Evolutionary conservation across 2,113 vertebrate genomes (phyloP).

Genomic region (Mirounga angustirostris): DNA sequence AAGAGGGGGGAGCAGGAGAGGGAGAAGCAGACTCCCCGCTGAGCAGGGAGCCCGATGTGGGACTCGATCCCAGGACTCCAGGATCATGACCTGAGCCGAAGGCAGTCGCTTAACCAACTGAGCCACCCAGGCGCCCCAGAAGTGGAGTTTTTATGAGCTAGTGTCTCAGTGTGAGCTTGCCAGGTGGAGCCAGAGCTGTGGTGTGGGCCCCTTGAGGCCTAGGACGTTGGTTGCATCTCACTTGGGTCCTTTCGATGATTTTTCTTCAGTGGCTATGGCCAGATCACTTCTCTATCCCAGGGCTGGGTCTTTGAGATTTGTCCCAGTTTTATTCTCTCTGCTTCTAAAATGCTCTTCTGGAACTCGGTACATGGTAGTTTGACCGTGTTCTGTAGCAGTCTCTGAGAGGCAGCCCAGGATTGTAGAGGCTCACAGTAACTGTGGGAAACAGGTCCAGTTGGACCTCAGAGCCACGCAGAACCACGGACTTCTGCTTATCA

Average conservation of each 20-base stretch:
- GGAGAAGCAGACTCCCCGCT: no score
- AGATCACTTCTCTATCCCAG: background rate
- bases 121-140: no score
- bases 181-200: background rate
- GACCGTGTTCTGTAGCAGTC: background rate
- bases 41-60: no score
- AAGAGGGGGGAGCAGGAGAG: no score
- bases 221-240: no score
- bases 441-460: background rate
- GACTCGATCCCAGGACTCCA: no score
- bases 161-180: background rate
- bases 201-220: accelerated
- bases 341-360: background rate
- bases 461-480: background rate
- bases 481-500: background rate
- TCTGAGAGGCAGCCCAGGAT: background rate
- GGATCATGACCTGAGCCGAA: no score
- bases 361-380: background rate
- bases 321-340: background rate
- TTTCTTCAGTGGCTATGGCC: no score
- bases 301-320: background rate
- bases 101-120: no score
- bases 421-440: background rate
- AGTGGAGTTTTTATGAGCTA: no score
- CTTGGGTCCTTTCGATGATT: background rate